Base-by-base conservation (phyloP, 2,797 vertebrate genomes). In the Rhynchonycteris naso region DNA sequence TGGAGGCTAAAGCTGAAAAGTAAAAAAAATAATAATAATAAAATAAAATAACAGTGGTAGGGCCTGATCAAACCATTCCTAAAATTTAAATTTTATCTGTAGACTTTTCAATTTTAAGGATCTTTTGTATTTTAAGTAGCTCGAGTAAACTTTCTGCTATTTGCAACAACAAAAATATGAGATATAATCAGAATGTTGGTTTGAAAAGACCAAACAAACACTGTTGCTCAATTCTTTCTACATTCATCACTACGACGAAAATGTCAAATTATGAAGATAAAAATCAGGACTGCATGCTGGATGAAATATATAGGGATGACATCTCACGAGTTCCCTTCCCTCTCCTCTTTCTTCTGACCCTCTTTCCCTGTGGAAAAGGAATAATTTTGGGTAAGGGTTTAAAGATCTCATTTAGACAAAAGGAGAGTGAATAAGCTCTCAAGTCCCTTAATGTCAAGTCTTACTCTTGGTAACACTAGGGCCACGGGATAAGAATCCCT, bases 351-450 rank as follows among this genome's bases (percentile, higher is more conserved):
- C 33, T 84, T 74, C 47, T 50, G 28, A 4, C 72, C 43, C 33
- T 80, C 33, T 61, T 65, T 69, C 47, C 54, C 68, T 82, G 15
- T 33, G 69, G 22, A 95, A 93, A 54, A 74, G 91, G 81, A 93
- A 94, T 80, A 65, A 94, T 95, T 13, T 59, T 85, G 95, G 35
- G 6, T 7, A 66, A 93, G 33, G 85, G 80, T 63, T 82, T 95
- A 59, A 97, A 97, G 86, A 95, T 93, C 88, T 80, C 90, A 97
- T 96, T 97, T 93, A 96, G 94, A 95, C 21, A 97, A 97, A 78
- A 66, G 86, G 21, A 15, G 72, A 92, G 79, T 72, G 50, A 96
- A 95, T n/a, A 5, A 89, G 86, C 66, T 90, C 63, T 61, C 35
- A 76, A 54, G 30, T 89, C n/a, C 91, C 83, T 80, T 90, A 66